Conservation (phyloP, 2,113 vertebrate species). For the Siphamia tubifer region DNA sequence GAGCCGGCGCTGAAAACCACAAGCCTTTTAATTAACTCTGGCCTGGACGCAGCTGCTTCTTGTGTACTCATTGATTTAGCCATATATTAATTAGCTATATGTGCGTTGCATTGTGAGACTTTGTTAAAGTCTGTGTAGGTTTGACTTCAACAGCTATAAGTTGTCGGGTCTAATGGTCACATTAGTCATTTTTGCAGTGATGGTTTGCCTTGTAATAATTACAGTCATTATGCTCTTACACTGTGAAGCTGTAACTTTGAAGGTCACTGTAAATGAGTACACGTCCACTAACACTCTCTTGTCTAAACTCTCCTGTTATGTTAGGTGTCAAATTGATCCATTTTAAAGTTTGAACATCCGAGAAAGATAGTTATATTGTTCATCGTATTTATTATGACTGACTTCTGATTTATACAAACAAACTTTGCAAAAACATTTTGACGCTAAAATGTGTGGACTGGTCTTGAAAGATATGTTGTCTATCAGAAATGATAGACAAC, state of each 20-base stretch:
- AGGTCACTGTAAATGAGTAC: slow-evolving; percentile 47
- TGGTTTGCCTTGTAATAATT: slow-evolving; percentile 52
- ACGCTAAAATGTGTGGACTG: too few species aligned
- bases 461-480: too few species aligned
- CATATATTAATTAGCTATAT: slow-evolving; percentile 65
- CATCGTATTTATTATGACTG: too few species aligned
- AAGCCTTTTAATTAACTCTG: slow-evolving; percentile 55
- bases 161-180: slow-evolving; percentile 49
- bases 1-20: slow-evolving; percentile 29
- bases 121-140: slow-evolving; percentile 39
- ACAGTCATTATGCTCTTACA: slow-evolving; percentile 56
- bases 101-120: slow-evolving; percentile 19
- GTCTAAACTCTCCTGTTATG: too few species aligned
- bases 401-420: too few species aligned
- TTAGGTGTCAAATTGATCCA: too few species aligned
- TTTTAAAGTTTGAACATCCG: too few species aligned
- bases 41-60: slow-evolving; percentile 24
- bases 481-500: too few species aligned
- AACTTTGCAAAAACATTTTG: too few species aligned
- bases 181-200: slow-evolving; percentile 53
- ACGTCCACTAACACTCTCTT: neutral
- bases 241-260: slow-evolving; percentile 33
- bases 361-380: too few species aligned
- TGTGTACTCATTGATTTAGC: slow-evolving; percentile 38
- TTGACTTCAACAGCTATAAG: neutral